phyloP scores from a whole-genome alignment of 2,888 invertebrate species.

The Bhutanitis thaidina region DNA sequence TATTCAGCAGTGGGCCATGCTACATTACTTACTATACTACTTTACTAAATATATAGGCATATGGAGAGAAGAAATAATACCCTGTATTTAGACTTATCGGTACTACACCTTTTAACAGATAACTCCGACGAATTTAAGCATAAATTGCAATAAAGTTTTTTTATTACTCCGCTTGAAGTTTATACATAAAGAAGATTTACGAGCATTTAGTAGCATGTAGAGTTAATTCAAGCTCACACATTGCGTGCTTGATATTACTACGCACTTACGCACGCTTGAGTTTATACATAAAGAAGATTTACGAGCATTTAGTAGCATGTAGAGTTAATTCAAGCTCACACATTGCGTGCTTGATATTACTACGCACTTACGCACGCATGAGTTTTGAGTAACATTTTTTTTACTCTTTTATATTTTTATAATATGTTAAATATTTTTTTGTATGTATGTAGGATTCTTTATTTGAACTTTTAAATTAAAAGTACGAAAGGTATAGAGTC shows the following conservation, averaged over 20 bases:
- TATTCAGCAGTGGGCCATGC: too few relatives aligned
- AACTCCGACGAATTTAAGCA: slow-evolving; percentile 1
- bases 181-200: slow-evolving; percentile 15
- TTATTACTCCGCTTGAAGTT: slow-evolving; percentile 17
- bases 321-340: slow-evolving; percentile 5
- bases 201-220: slow-evolving; percentile 14
- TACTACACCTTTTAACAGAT: not conserved
- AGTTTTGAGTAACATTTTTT: too few relatives aligned
- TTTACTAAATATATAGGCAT: too few relatives aligned
- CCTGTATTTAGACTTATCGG: not conserved
- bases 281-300: slow-evolving; percentile 17
- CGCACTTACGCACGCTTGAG: slow-evolving; percentile 11
- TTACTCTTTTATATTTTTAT: too few relatives aligned
- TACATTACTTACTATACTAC: too few relatives aligned
- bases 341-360: slow-evolving; percentile 9
- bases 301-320: slow-evolving; percentile 15
- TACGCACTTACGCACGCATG: not conserved
- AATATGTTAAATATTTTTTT: too few relatives aligned
- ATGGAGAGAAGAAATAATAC: too few relatives aligned
- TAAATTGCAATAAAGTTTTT: slow-evolving; percentile 15
- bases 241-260: slow-evolving; percentile 10
- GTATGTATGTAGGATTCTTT: too few relatives aligned
- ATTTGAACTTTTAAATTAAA: too few relatives aligned
- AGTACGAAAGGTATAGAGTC: too few relatives aligned
- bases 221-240: slow-evolving; percentile 5